Evolutionary conservation across 2,113 vertebrate species (phyloP), one percentile per base, ranked within the genome.

Genomic region (Lagopus muta): DNA sequence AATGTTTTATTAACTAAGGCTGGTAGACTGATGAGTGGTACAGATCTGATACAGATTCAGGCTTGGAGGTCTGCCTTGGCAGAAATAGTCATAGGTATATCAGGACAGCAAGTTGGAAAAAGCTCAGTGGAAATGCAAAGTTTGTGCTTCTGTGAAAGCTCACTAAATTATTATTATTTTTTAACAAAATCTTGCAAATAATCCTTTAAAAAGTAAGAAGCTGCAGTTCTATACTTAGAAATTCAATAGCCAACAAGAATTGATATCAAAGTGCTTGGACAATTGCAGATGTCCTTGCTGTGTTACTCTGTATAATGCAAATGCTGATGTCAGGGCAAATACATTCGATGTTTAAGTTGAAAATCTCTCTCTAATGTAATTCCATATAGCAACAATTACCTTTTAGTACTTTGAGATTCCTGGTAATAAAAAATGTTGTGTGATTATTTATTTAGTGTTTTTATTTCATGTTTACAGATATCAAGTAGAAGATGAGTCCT

Each of bases 401-500:
- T 45, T 32, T 52, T 54, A 12, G 40, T 74, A 34, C 8, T 82
- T 55, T 30, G 14, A 82, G 21, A 75, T 67, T 72, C 10, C 19
- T 1, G 3, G 40, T 70, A 70, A 66, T 76, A 61, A 75, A 75
- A 86, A 47, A 12, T 19, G 1, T 11, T 52, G 8, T 65, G 8
- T 28, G 34, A 10, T 38, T 92, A 21, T 82, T 88, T 80, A 82
- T 67, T 67, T 84, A 73, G 10, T 84, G 13, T 5, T 71, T 64
- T 88, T 86, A 38, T 95, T 80, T 58, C 10, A 38, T 82, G 77
- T 90, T 80, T 10, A 21, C 95, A 99, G 99, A 95, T 99, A 98
- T 96, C 99, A 98, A 57, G 87, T 98, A 42, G 99, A 99, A 97
- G 99, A 99, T 97, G 99, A 99, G 65, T 96, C 98, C 25, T 99